phyloP scores from a whole-genome alignment of 2,797 vertebrate species.

The Cyclura pinguis region DNA sequence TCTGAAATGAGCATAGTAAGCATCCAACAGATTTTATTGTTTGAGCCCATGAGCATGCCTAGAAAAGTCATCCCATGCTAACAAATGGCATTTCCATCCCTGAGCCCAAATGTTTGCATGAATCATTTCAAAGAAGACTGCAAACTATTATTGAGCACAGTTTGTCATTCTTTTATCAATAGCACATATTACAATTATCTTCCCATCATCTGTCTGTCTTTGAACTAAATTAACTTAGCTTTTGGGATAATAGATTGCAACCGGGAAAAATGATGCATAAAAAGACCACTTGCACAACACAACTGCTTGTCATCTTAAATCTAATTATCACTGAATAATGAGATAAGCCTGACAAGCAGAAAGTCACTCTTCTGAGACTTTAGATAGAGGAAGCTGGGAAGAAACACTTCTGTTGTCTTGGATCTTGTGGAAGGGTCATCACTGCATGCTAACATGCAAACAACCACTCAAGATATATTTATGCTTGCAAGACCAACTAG shows the following conservation, averaged over 20 bases:
- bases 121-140: not conserved
- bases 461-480: not conserved
- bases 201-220: not conserved
- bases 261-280: not conserved
- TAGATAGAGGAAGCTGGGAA: not conserved
- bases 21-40: not conserved
- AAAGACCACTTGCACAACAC: not conserved
- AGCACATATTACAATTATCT: not conserved
- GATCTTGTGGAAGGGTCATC: not conserved
- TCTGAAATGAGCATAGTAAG: no score
- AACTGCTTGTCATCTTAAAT: not conserved
- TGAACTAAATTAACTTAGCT: not conserved
- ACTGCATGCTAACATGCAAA: not conserved
- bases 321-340: conserved; percentile 29
- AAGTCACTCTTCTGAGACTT: not conserved
- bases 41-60: not conserved
- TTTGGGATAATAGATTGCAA: conserved; percentile 4
- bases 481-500: not conserved
- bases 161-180: not conserved
- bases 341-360: conserved; percentile 9
- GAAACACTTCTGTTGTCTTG: not conserved
- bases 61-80: not conserved
- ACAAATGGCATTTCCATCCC: not conserved
- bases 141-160: not conserved
- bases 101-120: no score